Evolutionary conservation across 2,797 vertebrate genomes (phyloP).

Genomic region (Miichthys miiuy): DNA sequence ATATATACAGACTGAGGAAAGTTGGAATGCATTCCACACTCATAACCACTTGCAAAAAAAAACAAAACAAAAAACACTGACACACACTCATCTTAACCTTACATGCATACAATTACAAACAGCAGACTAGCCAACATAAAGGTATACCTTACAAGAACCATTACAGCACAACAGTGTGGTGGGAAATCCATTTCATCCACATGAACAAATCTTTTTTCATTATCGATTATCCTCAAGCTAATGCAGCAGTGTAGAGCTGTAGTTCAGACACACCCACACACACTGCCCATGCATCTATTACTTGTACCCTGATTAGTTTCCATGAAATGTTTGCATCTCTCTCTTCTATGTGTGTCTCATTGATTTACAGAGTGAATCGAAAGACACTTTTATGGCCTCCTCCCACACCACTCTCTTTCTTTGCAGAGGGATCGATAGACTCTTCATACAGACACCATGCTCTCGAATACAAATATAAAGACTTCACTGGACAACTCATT

Average conservation of each 20-base stretch:
- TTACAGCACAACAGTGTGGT: slow-evolving; percentile 2
- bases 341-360: slow-evolving; percentile 30
- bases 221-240: slow-evolving; percentile 57
- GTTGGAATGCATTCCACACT: neutral
- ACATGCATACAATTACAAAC: slow-evolving; percentile 17
- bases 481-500: slow-evolving; percentile 19
- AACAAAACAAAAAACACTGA: slow-evolving; percentile 1
- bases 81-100: slow-evolving; percentile 8
- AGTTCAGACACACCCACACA: slow-evolving; percentile 17
- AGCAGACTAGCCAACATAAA: neutral
- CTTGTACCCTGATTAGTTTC: slow-evolving; percentile 54
- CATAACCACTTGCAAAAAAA: neutral
- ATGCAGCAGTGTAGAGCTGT: slow-evolving; percentile 15
- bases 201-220: slow-evolving; percentile 46
- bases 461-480: slow-evolving; percentile 24
- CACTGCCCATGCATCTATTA: slow-evolving; percentile 16
- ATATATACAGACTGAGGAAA: neutral
- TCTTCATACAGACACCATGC: slow-evolving; percentile 27
- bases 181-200: slow-evolving; percentile 63
- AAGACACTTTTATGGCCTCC: slow-evolving; percentile 58
- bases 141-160: slow-evolving; percentile 19
- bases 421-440: slow-evolving; percentile 62
- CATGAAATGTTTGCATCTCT: slow-evolving; percentile 50
- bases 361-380: slow-evolving; percentile 59
- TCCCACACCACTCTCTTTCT: slow-evolving; percentile 40